Conservation (phyloP, 2,888 invertebrate species). For the Orthosia gothica region DNA sequence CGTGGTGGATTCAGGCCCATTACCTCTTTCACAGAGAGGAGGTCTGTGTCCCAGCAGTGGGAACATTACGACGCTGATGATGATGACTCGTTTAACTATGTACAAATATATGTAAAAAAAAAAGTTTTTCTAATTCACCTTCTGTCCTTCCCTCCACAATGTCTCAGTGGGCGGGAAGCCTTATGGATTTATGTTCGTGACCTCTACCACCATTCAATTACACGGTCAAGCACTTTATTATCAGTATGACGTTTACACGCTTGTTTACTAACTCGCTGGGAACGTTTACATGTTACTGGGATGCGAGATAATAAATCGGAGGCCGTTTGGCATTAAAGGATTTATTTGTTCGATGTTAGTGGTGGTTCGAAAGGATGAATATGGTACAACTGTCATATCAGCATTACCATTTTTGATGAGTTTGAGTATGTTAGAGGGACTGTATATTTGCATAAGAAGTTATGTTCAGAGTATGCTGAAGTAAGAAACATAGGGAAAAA, state of each 20-base stretch:
- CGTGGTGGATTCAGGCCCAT: too few relatives aligned
- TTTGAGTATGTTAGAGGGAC: background rate
- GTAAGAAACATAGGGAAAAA: too few relatives aligned
- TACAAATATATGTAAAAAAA: too few relatives aligned
- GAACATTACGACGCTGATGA: too few relatives aligned
- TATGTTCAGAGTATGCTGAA: too few relatives aligned
- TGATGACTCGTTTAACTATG: too few relatives aligned
- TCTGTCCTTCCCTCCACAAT: slow-evolving; percentile 11
- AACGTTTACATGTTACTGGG: slow-evolving; percentile 47
- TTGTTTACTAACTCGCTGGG: slow-evolving; percentile 57
- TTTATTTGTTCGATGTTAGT: slow-evolving; percentile 33
- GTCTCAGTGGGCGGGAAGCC: slow-evolving; percentile 49
- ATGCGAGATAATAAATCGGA: slow-evolving; percentile 45
- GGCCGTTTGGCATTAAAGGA: slow-evolving; percentile 21
- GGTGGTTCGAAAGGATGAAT: background rate
- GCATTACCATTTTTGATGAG: background rate
- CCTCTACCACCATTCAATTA: slow-evolving; percentile 63
- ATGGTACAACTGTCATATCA: too few relatives aligned
- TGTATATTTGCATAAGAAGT: too few relatives aligned
- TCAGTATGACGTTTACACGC: slow-evolving; percentile 55
- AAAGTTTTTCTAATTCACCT: background rate
- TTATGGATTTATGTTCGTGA: slow-evolving; percentile 58
- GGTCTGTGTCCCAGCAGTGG: too few relatives aligned
- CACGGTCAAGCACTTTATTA: slow-evolving; percentile 63
- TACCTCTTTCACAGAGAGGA: too few relatives aligned